Conservation (phyloP, 2,888 invertebrate genomes). For the Drosophila meridiana region DNA sequence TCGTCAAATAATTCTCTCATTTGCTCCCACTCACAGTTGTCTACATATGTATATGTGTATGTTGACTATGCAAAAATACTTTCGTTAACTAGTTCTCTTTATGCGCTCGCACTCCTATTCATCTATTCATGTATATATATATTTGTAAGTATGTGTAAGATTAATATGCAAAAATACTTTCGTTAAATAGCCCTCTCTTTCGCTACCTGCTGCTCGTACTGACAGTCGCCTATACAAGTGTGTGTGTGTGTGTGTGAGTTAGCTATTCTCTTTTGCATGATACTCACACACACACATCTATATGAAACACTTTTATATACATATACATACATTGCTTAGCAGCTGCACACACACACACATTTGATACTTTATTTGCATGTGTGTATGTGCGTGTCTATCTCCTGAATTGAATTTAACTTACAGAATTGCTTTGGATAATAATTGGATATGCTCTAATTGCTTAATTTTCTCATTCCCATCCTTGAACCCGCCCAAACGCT, state of each 20-base stretch:
- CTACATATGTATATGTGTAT: background rate
- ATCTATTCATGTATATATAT: slow-evolving; percentile 7
- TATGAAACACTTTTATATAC: background rate
- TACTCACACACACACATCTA: background rate
- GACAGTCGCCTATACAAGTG: slow-evolving; percentile 4
- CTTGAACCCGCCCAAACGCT: slow-evolving; percentile 33
- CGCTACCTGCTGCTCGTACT: background rate
- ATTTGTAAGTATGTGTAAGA: slow-evolving; percentile 11
- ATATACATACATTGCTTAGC: background rate
- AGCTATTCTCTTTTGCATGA: background rate
- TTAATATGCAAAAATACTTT: slow-evolving; percentile 11
- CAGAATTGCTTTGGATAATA: background rate
- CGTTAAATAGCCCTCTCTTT: background rate
- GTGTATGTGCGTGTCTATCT: background rate
- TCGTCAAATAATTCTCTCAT: background rate
- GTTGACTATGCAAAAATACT: slow-evolving; percentile 14
- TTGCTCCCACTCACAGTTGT: background rate
- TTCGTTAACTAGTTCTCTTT: slow-evolving; percentile 2
- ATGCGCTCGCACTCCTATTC: slow-evolving; percentile 6
- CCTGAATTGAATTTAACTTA: background rate
- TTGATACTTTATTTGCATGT: background rate
- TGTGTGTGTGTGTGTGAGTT: background rate
- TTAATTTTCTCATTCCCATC: background rate
- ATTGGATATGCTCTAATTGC: slow-evolving; percentile 1
- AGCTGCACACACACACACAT: background rate